Evolutionary conservation across 64 coral and sea anemone species (phyloP), one percentile per base, ranked within the genome.

Genomic region (Dendronephthya gigantea): DNA sequence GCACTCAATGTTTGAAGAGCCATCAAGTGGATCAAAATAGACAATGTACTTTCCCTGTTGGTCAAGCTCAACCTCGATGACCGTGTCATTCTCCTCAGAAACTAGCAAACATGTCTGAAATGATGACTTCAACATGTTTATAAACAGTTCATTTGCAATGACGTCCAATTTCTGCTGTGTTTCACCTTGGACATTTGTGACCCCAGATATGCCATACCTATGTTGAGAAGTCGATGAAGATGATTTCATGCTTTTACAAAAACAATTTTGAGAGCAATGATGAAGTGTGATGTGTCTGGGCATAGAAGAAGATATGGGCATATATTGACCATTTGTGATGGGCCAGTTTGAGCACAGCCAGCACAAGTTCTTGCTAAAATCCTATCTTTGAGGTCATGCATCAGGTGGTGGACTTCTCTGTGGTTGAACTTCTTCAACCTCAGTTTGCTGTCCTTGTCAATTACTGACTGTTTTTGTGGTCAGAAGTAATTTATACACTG

Each of bases 1-100:
- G 90, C 94, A 97, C 40, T 97, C 92, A 68, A 97, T 97, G 83
- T 97, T 97, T 66, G 94, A 97, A 34, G 94, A 97, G 5, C 94
- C 94, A 74, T 97, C 94, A 9, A 97, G 36, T 22, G 94, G 94
- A 74, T 97, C 94, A 51, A 97, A 97, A 51, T 88, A 93, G 10
- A 97, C 94, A 59, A 97, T 85, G 88, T 97, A 97, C 25, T 97
- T 97, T 48, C 94, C 94, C 87, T 97, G 94, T 48, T 87, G 50
- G 39, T 93, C 87, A 37, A 90, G 91, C 66, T 97, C 94, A 32
- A 97, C 94, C 45, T 97, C 94, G 59, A 97, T 97, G 7, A 97
- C 94, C 81, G 86, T 88, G 52, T 97, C 94, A 90, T 97, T 93
- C 69, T 97, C 94, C 82, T 97, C 94, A 70, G 94, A 97, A 36